phyloP scores from a whole-genome alignment of 2,888 invertebrate genomes.

The Anthrax anthrax region DNA sequence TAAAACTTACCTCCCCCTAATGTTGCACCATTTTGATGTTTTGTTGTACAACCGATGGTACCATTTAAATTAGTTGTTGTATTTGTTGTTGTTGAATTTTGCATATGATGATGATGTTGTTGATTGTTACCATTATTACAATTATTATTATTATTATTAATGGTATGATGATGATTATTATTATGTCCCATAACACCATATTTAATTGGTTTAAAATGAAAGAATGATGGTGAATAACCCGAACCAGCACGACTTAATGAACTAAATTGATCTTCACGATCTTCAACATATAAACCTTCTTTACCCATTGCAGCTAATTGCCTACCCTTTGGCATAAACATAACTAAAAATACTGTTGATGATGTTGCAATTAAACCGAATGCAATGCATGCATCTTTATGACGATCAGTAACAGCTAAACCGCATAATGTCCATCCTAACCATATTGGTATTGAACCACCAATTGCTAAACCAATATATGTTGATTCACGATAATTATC shows the following conservation, averaged over 20 bases:
- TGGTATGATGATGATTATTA: no score
- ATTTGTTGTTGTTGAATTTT: constrained; percentile 29
- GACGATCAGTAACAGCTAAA: constrained; percentile 58
- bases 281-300: constrained; percentile 69
- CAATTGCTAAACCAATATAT: constrained; percentile 79
- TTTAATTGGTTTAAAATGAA: constrained; percentile 81
- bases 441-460: constrained; percentile 77
- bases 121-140: no score
- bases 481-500: constrained; percentile 89
- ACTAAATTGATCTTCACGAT: constrained; percentile 69
- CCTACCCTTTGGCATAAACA: constrained; percentile 88
- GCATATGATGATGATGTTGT: no score
- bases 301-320: constrained; percentile 85
- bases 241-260: constrained; percentile 63
- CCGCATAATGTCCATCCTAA: constrained; percentile 73
- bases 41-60: constrained; percentile 34
- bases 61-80: constrained; percentile 16
- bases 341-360: constrained; percentile 72
- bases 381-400: constrained; percentile 77
- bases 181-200: constrained; percentile 49
- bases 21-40: constrained; percentile 38
- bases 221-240: constrained; percentile 81
- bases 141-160: no score
- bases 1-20: constrained; percentile 16
- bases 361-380: constrained; percentile 78